Percentiles rank a stretch among this genome's conserved stretches.
These are phyloP conservation scores for Lithosia quadra DNA, from an alignment of 2,888 invertebrate species.

Conservation along the genomic window DNA sequence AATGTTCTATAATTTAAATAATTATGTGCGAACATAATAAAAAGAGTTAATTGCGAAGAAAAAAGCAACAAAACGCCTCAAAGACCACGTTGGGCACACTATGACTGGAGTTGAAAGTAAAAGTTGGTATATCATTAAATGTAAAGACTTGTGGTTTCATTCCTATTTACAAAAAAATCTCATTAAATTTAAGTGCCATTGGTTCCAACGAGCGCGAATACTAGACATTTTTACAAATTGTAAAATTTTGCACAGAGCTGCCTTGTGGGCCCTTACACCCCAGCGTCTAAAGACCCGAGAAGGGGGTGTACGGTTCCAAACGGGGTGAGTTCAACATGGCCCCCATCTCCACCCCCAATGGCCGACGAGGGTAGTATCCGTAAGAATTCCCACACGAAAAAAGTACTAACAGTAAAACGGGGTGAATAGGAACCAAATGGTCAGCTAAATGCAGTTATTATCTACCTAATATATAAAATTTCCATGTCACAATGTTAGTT, in stretches of 20 bases:
- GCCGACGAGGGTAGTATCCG: no score
- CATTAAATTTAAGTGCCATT: background rate
- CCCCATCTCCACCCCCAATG: no score
- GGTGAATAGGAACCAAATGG: no score
- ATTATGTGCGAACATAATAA: background rate
- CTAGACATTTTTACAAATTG: background rate
- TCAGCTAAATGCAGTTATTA: no score
- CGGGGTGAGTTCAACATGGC: no score
- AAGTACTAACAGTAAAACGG: no score
- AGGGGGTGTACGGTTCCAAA: no score
- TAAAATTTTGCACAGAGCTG: background rate
- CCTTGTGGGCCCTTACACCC: no score
- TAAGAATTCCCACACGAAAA: no score
- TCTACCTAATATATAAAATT: no score
- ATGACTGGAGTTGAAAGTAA: background rate
- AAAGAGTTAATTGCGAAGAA: background rate
- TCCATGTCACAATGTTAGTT: no score
- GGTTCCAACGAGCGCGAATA: background rate
- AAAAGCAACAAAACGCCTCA: background rate
- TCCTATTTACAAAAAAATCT: background rate
- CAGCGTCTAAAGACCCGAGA: no score
- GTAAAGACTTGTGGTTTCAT: background rate
- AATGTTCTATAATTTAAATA: background rate
- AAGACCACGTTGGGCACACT: background rate
- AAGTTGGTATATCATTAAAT: background rate